A percentile compares a stretch with the other conserved stretches of the same genome.
Evolutionary conservation across 1,140 invertebrate genomes (phyloP).

Genomic region (Drosophila ambigua): DNA sequence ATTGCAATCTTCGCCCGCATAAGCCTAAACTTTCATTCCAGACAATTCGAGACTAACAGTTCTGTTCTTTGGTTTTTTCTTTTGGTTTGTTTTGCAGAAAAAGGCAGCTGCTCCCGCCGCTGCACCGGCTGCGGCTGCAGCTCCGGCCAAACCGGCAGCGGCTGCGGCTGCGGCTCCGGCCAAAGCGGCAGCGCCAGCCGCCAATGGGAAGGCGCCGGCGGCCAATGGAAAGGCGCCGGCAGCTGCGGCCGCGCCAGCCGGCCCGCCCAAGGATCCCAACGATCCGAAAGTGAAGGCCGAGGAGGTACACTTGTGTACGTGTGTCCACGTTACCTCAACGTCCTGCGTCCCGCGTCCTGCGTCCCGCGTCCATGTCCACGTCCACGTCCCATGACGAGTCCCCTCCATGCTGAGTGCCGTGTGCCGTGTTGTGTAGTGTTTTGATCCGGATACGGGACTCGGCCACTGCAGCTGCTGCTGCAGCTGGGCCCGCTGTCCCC

Average conservation of each 20-base stretch:
- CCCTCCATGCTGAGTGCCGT: constrained; percentile 26
- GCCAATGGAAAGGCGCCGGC: constrained; percentile 59
- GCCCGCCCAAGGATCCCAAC: constrained; percentile 77
- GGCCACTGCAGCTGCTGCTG: not conserved
- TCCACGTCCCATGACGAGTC: constrained; percentile 2
- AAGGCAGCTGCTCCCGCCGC: constrained; percentile 57
- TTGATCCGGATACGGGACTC: not conserved
- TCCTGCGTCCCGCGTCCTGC: constrained; percentile 2
- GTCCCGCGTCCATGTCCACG: constrained; percentile 17
- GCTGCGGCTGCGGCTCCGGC: constrained; percentile 50
- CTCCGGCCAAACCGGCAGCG: constrained; percentile 40
- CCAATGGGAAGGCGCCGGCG: constrained; percentile 54
- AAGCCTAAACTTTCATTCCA: no score
- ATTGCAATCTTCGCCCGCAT: constrained; percentile 7
- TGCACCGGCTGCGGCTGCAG: constrained; percentile 49
- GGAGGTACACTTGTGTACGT: constrained; percentile 82
- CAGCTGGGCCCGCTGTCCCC: not conserved
- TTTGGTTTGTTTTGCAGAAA: constrained; percentile 51
- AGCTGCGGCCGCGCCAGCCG: constrained; percentile 67
- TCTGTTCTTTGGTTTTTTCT: not conserved
- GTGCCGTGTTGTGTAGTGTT: constrained; percentile 23
- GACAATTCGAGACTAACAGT: not conserved
- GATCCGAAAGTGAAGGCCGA: constrained; percentile 81
- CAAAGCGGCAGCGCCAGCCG: constrained; percentile 48
- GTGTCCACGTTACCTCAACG: constrained; percentile 52